phyloP scores from a whole-genome alignment of 2,888 invertebrate genomes.

The Phyllotreta cruciferae region DNA sequence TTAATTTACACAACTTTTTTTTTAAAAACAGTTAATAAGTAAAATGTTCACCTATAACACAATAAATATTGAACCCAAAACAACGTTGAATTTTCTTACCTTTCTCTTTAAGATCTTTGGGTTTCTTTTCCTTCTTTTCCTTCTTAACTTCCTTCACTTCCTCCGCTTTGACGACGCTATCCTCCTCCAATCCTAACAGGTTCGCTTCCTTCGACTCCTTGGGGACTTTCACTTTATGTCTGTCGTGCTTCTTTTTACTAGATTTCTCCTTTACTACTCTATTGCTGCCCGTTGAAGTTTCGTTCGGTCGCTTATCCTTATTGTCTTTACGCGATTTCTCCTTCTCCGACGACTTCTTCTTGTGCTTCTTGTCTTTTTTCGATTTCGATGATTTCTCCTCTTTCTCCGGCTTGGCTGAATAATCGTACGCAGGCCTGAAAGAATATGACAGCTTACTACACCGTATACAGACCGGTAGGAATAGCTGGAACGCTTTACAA shows the following conservation, averaged over 20 bases:
- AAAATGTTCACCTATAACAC: too few species aligned
- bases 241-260: constrained; percentile 55
- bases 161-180: constrained; percentile 49
- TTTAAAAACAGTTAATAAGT: too few species aligned
- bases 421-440: constrained; percentile 44
- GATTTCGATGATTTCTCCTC: constrained; percentile 40
- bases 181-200: constrained; percentile 52
- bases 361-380: constrained; percentile 46
- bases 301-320: constrained; percentile 45
- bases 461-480: constrained; percentile 29
- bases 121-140: constrained; percentile 51
- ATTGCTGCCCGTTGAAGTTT: constrained; percentile 24
- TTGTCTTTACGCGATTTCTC: constrained; percentile 49
- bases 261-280: constrained; percentile 48
- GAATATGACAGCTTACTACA: not conserved
- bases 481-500: not conserved
- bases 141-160: constrained; percentile 47
- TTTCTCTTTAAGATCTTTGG: constrained; percentile 47
- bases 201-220: constrained; percentile 44
- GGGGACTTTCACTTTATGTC: constrained; percentile 31
- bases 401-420: constrained; percentile 49
- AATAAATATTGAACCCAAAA: too few species aligned
- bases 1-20: too few species aligned
- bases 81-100: constrained; percentile 27
- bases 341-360: constrained; percentile 55